Evolutionary conservation across 2,113 vertebrate genomes (phyloP).

Genomic region (Scytalopus superciliaris): DNA sequence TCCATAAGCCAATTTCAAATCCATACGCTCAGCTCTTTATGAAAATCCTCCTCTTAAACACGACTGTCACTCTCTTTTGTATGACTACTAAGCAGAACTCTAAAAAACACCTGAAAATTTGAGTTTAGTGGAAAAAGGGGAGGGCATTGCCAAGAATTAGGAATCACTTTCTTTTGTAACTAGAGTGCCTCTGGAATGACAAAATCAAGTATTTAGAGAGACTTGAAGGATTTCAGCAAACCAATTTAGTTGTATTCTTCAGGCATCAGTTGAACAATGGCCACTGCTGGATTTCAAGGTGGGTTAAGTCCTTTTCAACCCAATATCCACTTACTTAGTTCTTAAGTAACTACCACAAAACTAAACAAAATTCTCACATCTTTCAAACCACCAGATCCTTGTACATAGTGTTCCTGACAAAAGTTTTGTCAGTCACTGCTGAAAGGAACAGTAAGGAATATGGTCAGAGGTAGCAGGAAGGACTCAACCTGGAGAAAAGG

Average conservation of each 20-base stretch:
- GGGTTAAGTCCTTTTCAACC: not conserved
- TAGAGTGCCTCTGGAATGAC: not conserved
- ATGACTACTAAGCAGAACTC: not conserved
- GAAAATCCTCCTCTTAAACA: not conserved
- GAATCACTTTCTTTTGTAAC: not conserved
- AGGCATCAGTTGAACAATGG: not conserved
- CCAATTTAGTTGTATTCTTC: not conserved
- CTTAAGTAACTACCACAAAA: not conserved
- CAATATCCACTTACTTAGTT: not conserved
- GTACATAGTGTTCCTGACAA: too few species aligned
- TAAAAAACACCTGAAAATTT: not conserved
- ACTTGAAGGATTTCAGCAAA: not conserved
- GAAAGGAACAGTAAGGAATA: not conserved
- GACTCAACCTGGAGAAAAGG: not conserved
- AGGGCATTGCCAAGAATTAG: not conserved
- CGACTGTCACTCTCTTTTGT: not conserved
- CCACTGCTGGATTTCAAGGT: not conserved
- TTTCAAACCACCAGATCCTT: not conserved
- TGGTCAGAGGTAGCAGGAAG: not conserved
- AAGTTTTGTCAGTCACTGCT: not conserved
- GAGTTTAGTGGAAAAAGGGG: not conserved
- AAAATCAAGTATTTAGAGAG: not conserved
- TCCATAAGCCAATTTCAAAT: constrained; percentile 15
- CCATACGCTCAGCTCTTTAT: not conserved
- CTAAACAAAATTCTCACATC: not conserved